phyloP scores from a whole-genome alignment of 2,113 vertebrate species.

The Tetraodon nigroviridis region DNA sequence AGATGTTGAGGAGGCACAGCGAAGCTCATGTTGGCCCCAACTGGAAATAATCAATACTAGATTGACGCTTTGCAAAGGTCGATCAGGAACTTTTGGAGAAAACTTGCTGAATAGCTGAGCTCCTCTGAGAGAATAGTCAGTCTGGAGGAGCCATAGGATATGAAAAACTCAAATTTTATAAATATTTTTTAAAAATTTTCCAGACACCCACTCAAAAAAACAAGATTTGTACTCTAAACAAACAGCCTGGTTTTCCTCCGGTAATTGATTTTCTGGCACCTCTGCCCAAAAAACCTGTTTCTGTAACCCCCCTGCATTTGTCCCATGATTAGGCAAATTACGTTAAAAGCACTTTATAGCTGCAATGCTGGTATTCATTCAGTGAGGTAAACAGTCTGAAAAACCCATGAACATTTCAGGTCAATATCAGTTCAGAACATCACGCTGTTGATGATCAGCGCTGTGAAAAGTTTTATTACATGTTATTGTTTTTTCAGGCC shows the following conservation, averaged over 20 bases:
- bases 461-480: too few species aligned
- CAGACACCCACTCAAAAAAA: constrained; percentile 20
- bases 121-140: constrained; percentile 31
- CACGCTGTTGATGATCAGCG: too few species aligned
- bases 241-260: constrained; percentile 13
- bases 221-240: constrained; percentile 10
- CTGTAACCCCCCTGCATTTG: constrained; percentile 11
- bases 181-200: constrained; percentile 15
- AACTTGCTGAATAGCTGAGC: constrained; percentile 13
- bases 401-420: constrained; percentile 30
- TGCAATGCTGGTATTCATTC: constrained; percentile 33
- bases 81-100: not conserved
- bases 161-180: not conserved
- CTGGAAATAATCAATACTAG: not conserved
- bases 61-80: not conserved
- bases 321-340: constrained; percentile 30
- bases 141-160: too few species aligned
- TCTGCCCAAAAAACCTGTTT: constrained; percentile 24
- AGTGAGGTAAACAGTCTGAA: constrained; percentile 42
- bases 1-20: constrained; percentile 40
- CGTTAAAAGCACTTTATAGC: not conserved
- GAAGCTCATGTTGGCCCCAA: constrained; percentile 10
- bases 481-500: too few species aligned
- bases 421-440: constrained; percentile 21
- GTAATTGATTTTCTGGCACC: constrained; percentile 21